phyloP scores from a whole-genome alignment of 2,888 invertebrate species.

The Mesorhabditis spiculigera region DNA sequence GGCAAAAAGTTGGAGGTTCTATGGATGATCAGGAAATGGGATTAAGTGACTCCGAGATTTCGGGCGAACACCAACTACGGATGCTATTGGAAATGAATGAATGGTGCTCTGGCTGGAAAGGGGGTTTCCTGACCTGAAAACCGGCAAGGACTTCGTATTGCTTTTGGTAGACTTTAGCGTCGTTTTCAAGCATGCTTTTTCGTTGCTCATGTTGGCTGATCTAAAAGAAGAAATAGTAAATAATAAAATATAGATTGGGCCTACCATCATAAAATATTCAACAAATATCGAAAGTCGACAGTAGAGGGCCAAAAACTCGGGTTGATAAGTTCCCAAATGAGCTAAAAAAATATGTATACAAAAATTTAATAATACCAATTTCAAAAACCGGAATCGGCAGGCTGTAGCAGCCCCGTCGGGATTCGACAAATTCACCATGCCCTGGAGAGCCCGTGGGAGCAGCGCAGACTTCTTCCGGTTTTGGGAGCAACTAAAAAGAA shows the following conservation, averaged over 20 bases:
- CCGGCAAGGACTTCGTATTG: constrained; percentile 68
- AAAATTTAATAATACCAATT: constrained; percentile 60
- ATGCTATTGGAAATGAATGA: too few species aligned
- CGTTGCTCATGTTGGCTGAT: constrained; percentile 51
- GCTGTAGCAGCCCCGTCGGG: constrained; percentile 79
- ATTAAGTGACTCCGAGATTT: neutral
- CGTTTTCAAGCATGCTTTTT: constrained; percentile 47
- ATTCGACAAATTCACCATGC: constrained; percentile 66
- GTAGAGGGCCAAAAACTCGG: constrained; percentile 82
- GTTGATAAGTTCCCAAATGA: constrained; percentile 88
- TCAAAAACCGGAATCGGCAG: constrained; percentile 80
- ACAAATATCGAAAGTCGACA: constrained; percentile 86
- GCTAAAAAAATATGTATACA: constrained; percentile 72
- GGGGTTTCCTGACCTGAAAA: constrained; percentile 67
- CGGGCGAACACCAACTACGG: too few species aligned
- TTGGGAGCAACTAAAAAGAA: constrained; percentile 39
- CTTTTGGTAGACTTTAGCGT: constrained; percentile 42
- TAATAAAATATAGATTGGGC: neutral
- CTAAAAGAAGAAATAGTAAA: constrained; percentile 14
- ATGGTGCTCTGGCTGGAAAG: too few species aligned
- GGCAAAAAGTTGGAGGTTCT: too few species aligned
- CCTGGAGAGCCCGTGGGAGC: constrained; percentile 67
- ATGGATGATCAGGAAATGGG: neutral
- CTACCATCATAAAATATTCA: constrained; percentile 69
- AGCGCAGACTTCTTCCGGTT: constrained; percentile 72